phyloP scores from a whole-genome alignment of 2,113 vertebrate species.

The Takifugu flavidus region DNA sequence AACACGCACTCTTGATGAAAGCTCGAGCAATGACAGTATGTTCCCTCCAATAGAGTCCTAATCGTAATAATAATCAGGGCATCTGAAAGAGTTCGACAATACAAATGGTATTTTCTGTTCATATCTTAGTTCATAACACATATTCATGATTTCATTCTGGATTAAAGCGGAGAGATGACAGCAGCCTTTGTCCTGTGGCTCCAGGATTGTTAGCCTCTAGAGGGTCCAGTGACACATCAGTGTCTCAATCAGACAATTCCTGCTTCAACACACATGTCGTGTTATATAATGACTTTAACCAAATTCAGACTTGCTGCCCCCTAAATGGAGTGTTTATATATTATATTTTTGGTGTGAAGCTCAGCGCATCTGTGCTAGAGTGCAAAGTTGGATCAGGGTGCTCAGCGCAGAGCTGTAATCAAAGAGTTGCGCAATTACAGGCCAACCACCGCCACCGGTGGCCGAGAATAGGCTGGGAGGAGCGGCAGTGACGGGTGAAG shows the following conservation, averaged over 20 bases:
- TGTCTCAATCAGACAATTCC: conserved; percentile 1
- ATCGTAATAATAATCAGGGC: too few species aligned
- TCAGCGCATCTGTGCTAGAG: conserved; percentile 22
- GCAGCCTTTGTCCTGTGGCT: neutral
- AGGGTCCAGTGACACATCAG: conserved; percentile 5
- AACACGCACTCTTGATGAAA: too few species aligned
- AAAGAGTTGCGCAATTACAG: conserved; percentile 64
- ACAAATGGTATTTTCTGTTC: too few species aligned
- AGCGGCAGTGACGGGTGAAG: conserved; percentile 38
- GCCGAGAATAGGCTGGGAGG: conserved; percentile 69
- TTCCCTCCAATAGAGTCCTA: too few species aligned
- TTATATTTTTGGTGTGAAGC: conserved; percentile 31
- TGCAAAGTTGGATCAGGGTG: conserved; percentile 23
- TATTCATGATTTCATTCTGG: neutral
- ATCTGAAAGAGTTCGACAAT: too few species aligned
- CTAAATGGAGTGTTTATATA: conserved; percentile 35
- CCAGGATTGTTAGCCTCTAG: neutral
- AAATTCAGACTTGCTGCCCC: conserved; percentile 2
- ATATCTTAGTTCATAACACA: too few species aligned
- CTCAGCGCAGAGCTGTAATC: conserved; percentile 66
- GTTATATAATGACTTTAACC: conserved; percentile 2
- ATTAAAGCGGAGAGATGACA: neutral
- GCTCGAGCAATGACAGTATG: too few species aligned
- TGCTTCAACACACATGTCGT: neutral
- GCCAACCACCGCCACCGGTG: conserved; percentile 52